Evolutionary conservation across 2,888 invertebrate species (phyloP).

Genomic region (Tipula lateralis): DNA sequence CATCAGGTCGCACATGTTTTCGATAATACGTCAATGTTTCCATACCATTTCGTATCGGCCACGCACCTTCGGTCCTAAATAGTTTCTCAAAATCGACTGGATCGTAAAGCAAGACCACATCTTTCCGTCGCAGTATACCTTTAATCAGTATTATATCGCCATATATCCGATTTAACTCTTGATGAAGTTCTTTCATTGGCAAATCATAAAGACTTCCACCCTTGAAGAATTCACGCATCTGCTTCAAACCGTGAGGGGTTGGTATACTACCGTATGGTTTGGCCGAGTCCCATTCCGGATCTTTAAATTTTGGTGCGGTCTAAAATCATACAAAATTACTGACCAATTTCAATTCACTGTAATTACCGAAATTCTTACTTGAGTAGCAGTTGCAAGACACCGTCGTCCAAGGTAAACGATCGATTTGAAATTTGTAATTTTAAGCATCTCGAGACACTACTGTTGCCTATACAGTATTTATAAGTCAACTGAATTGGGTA

Average conservation of each 20-base stretch:
- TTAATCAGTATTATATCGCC: not conserved
- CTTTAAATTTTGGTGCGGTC: not conserved
- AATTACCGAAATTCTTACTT: too few relatives aligned
- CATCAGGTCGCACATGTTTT: constrained; percentile 27
- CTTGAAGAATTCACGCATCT: constrained; percentile 28
- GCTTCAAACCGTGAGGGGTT: not conserved
- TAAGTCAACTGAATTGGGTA: too few relatives aligned
- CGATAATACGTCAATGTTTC: constrained; percentile 31
- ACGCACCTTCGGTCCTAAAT: constrained; percentile 29
- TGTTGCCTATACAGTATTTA: too few relatives aligned
- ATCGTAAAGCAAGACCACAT: constrained; percentile 4
- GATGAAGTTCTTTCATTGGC: not conserved
- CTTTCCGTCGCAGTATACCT: not conserved
- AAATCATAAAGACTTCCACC: not conserved
- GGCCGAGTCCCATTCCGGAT: constrained; percentile 26
- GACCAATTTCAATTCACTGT: too few relatives aligned
- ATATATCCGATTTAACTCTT: not conserved
- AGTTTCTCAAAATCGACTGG: constrained; percentile 29
- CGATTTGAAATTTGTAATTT: too few relatives aligned
- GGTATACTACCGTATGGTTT: constrained; percentile 26
- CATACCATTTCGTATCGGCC: constrained; percentile 27
- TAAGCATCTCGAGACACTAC: too few relatives aligned
- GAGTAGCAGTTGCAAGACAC: too few relatives aligned
- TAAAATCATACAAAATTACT: not conserved
- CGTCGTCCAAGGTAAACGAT: too few relatives aligned